Base-by-base conservation (phyloP, 2,113 vertebrate species). In the Hippocampus comes region DNA sequence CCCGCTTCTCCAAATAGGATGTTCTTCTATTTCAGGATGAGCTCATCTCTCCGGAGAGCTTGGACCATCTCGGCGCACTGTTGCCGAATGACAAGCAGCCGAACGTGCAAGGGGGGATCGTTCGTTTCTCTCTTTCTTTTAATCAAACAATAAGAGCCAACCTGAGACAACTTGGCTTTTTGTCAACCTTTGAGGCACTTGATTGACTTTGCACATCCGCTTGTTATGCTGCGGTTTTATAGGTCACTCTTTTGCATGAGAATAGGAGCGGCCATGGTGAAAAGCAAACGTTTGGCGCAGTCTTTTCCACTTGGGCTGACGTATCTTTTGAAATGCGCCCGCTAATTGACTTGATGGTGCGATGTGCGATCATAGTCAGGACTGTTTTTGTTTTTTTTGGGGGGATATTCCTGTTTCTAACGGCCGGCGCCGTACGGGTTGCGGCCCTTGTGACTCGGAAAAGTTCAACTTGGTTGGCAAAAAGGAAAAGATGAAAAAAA, bases 1-100 rank as follows among this genome's bases (percentile, higher is more conserved):
- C 89, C 76, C 70, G 46, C 73, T 74, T 84, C 83, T 83, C 86
- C 9, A 0, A 80, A 81, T 27, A 30, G 2, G 56, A 78, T 86
- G 83, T 88, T 78, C 71, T 84, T 82, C 75, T 71, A 79, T 87
- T 87, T 85, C 67, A 76, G 82, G 82, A 86, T 85, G 82, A 86
- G 80, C 80, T 87, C 76, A 68, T 82, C 73, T 79, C 71, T 63
- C 68, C 74, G 73, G 78, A 83, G 75, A 75, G 67, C 67, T 60
- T 49, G 30, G 79, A 63, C 59, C 70, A 60, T 73, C 51, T 59
- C 57, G 67, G 68, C 57, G 75, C 78, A 59, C 78, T 73, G 56
- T 56, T 74, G 76, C 48, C 67, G 78, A 85, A 88, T 84, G 80
- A 75, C 76, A 82, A 83, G 61, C 6, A 83, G 71, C 43, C 55